Conservation (phyloP, 1,140 invertebrate genomes). For the Bombus waltoni region DNA sequence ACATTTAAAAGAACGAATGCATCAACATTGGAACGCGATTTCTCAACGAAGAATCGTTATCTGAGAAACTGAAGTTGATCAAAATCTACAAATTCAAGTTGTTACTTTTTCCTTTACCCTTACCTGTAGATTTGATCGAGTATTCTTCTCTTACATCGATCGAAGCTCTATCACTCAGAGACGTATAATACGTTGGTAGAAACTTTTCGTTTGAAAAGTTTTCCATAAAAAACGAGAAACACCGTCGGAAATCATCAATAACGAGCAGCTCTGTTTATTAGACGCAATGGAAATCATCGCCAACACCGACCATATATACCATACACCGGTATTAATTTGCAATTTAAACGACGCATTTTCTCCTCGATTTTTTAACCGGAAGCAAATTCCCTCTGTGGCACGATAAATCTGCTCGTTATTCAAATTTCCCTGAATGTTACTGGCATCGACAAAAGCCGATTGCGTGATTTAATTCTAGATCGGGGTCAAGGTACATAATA, state of each 20-base stretch:
- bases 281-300: constrained; percentile 1
- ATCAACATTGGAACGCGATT: no score
- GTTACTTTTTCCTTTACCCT: no score
- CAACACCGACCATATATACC: background rate
- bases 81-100: no score
- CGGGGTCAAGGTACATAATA: constrained; percentile 24
- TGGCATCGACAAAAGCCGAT: constrained; percentile 4
- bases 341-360: constrained; percentile 22
- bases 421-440: constrained; percentile 18
- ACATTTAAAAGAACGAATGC: no score
- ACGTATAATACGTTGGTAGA: no score
- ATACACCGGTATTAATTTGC: background rate
- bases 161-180: no score
- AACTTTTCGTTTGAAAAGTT: no score
- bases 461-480: constrained; percentile 14
- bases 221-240: background rate
- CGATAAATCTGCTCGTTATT: constrained; percentile 21
- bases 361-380: background rate
- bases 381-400: background rate
- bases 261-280: constrained; percentile 14
- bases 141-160: no score
- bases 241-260: background rate
- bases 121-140: no score
- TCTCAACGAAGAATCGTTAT: no score
- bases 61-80: no score